These are phyloP conservation scores for Acrocera orbiculus DNA, from an alignment of 2,888 invertebrate species.

Conservation along the genomic window DNA sequence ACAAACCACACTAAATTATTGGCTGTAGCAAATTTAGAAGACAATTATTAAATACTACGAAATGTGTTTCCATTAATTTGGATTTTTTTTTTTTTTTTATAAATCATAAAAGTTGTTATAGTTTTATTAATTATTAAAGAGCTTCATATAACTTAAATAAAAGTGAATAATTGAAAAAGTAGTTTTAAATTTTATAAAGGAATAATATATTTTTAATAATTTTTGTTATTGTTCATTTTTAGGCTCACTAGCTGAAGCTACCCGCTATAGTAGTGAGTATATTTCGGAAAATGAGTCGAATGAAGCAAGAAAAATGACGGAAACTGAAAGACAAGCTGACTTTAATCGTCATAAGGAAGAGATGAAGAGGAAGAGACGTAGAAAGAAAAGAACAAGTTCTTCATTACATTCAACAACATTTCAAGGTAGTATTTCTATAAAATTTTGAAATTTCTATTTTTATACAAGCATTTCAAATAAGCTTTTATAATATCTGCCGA, in stretches of 20 bases:
- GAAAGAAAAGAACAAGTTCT: slow-evolving; percentile 79
- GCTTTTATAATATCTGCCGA: too few species aligned
- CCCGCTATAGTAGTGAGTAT: slow-evolving; percentile 31
- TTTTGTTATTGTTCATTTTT: slow-evolving; percentile 5
- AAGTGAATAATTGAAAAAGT: too few species aligned
- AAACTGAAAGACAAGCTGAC: slow-evolving; percentile 34
- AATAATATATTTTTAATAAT: slow-evolving; percentile 13
- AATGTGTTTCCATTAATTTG: too few species aligned
- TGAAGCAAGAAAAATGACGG: slow-evolving; percentile 25
- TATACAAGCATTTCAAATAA: background rate
- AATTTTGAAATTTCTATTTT: background rate
- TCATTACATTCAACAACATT: slow-evolving; percentile 79
- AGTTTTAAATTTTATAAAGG: too few species aligned
- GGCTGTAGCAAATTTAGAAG: too few species aligned
- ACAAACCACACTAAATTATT: too few species aligned
- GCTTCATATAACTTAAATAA: too few species aligned
- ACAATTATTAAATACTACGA: too few species aligned
- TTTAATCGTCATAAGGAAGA: slow-evolving; percentile 68
- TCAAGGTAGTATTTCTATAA: slow-evolving; percentile 44
- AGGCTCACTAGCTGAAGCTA: slow-evolving; percentile 19
- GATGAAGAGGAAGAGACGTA: slow-evolving; percentile 70
- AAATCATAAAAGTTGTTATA: too few species aligned
- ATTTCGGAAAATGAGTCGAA: slow-evolving; percentile 31
- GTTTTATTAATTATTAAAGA: too few species aligned
- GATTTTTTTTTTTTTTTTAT: too few species aligned